Base-by-base conservation (phyloP, 2,113 vertebrate genomes). In the Podocnemis expansa region DNA sequence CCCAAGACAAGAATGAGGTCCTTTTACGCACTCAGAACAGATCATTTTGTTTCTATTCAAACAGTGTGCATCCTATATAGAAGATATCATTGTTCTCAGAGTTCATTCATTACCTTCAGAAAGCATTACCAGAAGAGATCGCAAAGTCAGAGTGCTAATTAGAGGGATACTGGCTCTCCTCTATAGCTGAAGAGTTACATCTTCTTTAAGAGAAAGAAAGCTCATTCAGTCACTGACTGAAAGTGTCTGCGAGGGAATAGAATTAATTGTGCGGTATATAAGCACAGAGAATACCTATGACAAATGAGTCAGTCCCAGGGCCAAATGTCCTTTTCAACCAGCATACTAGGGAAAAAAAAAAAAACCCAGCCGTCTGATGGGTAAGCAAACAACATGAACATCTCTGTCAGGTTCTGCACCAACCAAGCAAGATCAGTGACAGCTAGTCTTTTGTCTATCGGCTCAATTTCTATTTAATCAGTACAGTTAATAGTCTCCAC, bases 51-150 rank as follows among this genome's bases (percentile, higher is more conserved):
- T 97, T 80, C 89, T 75, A 79, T 96, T 97, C 88, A 87, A 93
- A 93, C 63, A 89, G 24, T 73, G 84, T 96, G 84, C 92, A 91
- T 97, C 94, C 95, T 91, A 91, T 55, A 56, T 85, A 67, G 88
- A 87, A 93, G 67, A 43, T 91, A 95, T 96, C 97, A 97, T 96
- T 97, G 88, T 96, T 97, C 97, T 83, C 91, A 96, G 95, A 96
- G 96, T 92, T 97, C 73, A 94, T 87, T 97, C 94, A 97, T 97
- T 97, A 98, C 92, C 90, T 96, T 95, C 89, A 81, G 47, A 95
- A 97, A 97, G 88, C 94, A 93, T 97, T 95, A 93, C 94, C 78
- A 78, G 75, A 80, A 67, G 56, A 96, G 93, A 89, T 75, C 89
- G 94, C 81, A 95, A 94, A 97, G 95, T 90, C 93, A 96, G 91